Percentiles rank a stretch among this genome's conserved stretches.
phyloP scores from a whole-genome alignment of 2,888 invertebrate genomes.

The Drosophila buzzatii region DNA sequence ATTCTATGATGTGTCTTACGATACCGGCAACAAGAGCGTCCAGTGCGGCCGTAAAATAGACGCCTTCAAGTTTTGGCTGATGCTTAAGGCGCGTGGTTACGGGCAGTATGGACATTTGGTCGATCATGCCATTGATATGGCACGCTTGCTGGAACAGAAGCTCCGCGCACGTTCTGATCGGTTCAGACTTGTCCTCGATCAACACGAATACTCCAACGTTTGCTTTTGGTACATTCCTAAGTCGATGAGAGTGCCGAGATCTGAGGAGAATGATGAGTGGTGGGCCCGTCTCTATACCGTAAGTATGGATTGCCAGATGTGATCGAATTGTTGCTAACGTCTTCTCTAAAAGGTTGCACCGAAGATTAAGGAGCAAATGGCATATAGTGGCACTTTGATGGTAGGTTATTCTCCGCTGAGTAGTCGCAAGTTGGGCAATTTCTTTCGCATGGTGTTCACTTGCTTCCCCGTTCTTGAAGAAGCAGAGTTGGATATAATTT shows the following conservation, averaged over 20 bases:
- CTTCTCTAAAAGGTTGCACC: slow-evolving; percentile 86
- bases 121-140: slow-evolving; percentile 88
- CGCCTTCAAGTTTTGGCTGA: slow-evolving; percentile 96
- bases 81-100: slow-evolving; percentile 94
- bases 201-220: slow-evolving; percentile 92
- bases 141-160: slow-evolving; percentile 87
- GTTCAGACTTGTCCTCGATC: slow-evolving; percentile 88
- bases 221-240: slow-evolving; percentile 95
- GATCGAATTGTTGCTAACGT: not conserved
- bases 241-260: slow-evolving; percentile 84
- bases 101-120: slow-evolving; percentile 87
- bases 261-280: slow-evolving; percentile 86
- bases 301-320: slow-evolving; percentile 2
- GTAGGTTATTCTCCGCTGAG: slow-evolving; percentile 91
- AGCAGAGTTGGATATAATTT: slow-evolving; percentile 88
- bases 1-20: slow-evolving; percentile 92
- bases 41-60: slow-evolving; percentile 97
- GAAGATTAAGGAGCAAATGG: slow-evolving; percentile 90
- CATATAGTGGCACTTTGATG: slow-evolving; percentile 89
- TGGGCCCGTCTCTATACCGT: slow-evolving; percentile 86
- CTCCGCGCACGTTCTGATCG: slow-evolving; percentile 86
- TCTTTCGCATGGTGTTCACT: slow-evolving; percentile 91
- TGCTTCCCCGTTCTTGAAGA: slow-evolving; percentile 89
- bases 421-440: slow-evolving; percentile 89
- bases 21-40: slow-evolving; percentile 94